These are phyloP conservation scores for Temnothorax rugatulus DNA, from an alignment of 2,888 invertebrate genomes.

Conservation along the genomic window DNA sequence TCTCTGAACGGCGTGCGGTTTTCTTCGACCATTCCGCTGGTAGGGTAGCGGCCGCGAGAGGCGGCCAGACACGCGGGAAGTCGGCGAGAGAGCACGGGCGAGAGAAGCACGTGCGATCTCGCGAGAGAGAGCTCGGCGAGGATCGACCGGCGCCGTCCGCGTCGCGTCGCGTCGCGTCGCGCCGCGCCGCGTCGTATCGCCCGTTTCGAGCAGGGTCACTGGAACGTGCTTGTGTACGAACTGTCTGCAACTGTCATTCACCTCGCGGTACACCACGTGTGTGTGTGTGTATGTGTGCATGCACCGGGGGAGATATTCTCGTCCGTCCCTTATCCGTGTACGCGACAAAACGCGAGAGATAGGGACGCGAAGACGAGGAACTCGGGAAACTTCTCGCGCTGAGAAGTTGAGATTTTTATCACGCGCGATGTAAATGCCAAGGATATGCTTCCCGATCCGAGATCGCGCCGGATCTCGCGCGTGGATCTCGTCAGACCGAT, in stretches of 20 bases:
- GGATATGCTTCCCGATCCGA: background rate
- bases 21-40: constrained; percentile 67
- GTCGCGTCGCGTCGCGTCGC: constrained; percentile 19
- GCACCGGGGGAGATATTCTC: constrained; percentile 57
- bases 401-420: constrained; percentile 2
- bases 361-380: background rate
- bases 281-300: constrained; percentile 49
- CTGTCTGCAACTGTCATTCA: constrained; percentile 78
- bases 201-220: constrained; percentile 75
- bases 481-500: background rate
- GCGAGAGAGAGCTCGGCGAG: constrained; percentile 41
- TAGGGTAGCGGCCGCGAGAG: constrained; percentile 69
- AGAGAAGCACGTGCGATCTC: constrained; percentile 66
- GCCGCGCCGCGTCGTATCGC: constrained; percentile 58
- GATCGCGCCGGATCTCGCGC: background rate
- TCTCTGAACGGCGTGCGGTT: constrained; percentile 70
- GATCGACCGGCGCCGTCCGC: constrained; percentile 57
- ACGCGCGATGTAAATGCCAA: background rate
- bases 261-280: constrained; percentile 69
- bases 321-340: constrained; percentile 50
- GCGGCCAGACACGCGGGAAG: constrained; percentile 68
- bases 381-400: constrained; percentile 25
- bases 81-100: constrained; percentile 53
- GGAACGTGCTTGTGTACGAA: constrained; percentile 78
- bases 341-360: constrained; percentile 12